Conservation (phyloP, 2,888 invertebrate genomes). For the Andricus quercusramuli region DNA sequence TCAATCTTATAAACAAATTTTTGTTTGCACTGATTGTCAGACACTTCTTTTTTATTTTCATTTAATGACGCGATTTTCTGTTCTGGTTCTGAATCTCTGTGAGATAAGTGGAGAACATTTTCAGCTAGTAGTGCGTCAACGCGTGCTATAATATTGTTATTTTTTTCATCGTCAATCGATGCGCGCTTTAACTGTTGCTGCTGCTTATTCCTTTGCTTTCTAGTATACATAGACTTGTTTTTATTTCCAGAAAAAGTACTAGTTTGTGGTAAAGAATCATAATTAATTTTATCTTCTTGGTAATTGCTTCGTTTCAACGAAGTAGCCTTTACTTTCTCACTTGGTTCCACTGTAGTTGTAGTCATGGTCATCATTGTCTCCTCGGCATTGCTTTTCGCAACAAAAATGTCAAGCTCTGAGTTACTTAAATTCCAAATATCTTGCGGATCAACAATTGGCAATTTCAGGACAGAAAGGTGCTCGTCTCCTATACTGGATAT, state of each 20-base stretch:
- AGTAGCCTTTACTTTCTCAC: not conserved
- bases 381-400: slow-evolving; percentile 47
- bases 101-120: not conserved
- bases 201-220: not conserved
- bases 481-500: slow-evolving; percentile 81
- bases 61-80: not conserved
- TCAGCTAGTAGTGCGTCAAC: not conserved
- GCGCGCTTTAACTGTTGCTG: slow-evolving; percentile 50
- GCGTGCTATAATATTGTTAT: not conserved
- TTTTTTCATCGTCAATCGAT: slow-evolving; percentile 6
- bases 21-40: not conserved
- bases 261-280: not conserved
- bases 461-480: slow-evolving; percentile 79
- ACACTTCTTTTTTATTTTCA: not conserved
- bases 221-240: not conserved
- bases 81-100: not conserved
- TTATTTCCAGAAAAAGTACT: not conserved
- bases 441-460: slow-evolving; percentile 73
- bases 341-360: not conserved
- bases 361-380: not conserved
- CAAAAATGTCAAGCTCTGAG: slow-evolving; percentile 66
- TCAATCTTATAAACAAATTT: slow-evolving; percentile 53
- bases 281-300: not conserved
- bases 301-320: not conserved
- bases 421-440: slow-evolving; percentile 70